These are phyloP conservation scores for Bothrops jararaca DNA, from an alignment of 2,113 vertebrate genomes.

Conservation along the genomic window DNA sequence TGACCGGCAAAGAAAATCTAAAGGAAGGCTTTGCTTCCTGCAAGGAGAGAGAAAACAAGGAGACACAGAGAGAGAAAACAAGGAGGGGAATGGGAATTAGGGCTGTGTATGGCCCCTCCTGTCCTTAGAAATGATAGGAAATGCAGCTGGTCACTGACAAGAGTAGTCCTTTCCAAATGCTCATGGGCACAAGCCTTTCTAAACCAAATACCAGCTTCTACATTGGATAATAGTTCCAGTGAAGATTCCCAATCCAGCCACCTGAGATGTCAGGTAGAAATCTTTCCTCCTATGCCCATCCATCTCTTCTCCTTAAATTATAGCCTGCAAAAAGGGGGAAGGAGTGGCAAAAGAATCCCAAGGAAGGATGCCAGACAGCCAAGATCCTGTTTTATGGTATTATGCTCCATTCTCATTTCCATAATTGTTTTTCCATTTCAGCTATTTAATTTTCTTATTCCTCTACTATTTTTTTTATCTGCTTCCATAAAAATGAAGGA, in stretches of 20 bases:
- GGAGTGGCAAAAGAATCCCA: neutral
- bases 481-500: neutral
- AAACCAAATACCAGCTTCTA: neutral
- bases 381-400: neutral
- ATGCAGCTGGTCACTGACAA: neutral
- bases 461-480: neutral
- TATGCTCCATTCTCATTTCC: neutral
- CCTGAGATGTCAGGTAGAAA: neutral
- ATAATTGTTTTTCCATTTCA: neutral
- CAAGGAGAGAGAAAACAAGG: fast-evolving
- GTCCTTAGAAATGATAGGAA: neutral
- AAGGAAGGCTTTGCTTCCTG: neutral
- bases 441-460: neutral
- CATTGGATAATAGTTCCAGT: neutral
- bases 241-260: neutral
- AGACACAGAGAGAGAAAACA: neutral
- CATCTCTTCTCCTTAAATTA: neutral
- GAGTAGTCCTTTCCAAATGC: neutral
- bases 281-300: neutral
- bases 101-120: neutral
- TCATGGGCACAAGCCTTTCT: neutral
- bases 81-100: neutral
- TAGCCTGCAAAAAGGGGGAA: neutral
- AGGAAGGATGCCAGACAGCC: neutral
- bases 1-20: neutral